Base-by-base conservation (phyloP, 2,113 vertebrate genomes). In the Burhinus bistriatus region DNA sequence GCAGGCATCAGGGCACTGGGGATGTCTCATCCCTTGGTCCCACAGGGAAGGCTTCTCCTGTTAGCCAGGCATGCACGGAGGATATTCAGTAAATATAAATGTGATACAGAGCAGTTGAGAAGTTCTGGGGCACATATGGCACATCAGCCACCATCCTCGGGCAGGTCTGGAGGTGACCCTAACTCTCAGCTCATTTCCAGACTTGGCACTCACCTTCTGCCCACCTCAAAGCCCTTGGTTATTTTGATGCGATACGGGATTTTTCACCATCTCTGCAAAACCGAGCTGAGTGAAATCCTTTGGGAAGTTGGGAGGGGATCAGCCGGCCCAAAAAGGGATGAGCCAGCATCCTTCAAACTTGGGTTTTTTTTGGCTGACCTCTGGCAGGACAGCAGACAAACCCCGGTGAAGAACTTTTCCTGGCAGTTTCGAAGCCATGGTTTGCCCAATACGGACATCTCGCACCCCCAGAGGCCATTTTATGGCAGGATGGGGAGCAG, bases 61-160 rank as follows among this genome's bases (percentile, higher is more conserved):
- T 36, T n/a, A 26, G 29, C 57, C 54, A 22, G 25, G 11, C 42
- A 64, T 0, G 1, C 20, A 6, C 0, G 0, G 44, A 26, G 36
- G 26, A 17, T 13, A 11, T 26, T 68, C 20, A 18, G 15, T 8
- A 52, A 72, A 27, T 38, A 17, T 3, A 52, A 36, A 40, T 0
- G n/a, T 3, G 69, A 4, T 4, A 4, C 5, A 26, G 36, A 71
- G 19, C 44, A 73, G 44, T 3, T 34, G 42, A 32, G 72, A 27
- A 44, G 42, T 22, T 32, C 47, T 23, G n/a, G 44, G 34, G 8
- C 20, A 26, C 21, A 0, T 4, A 0, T 0, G 15, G 51, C 7
- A 34, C 25, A 7, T 5, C 61, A 71, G 51, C 59, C 44, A 52
- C 40, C 22, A 0, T 34, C 14, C 49, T n/a, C 2, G 8, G 49